Base-by-base conservation (phyloP, 2,797 vertebrate genomes). In the Intellagama lesueurii region DNA sequence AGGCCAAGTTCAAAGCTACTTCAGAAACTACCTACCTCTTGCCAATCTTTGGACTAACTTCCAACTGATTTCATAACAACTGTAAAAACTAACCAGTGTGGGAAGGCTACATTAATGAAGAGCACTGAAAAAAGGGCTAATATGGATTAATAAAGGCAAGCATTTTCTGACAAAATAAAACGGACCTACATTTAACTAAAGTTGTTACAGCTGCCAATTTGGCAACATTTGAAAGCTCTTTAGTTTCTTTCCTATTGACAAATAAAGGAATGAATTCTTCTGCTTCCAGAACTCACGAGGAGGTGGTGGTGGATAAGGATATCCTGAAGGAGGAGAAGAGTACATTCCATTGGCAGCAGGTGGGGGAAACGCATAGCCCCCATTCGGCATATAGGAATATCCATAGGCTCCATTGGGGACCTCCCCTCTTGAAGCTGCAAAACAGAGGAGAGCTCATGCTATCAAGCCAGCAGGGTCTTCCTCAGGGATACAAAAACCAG, bases 301-400 rank as follows among this genome's bases (percentile, higher is more conserved):
- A 69, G 98, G 98, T 91, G 97, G 98, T 79, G 97, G 96, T 44
- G 98, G 96, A 88, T 98, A 99, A 9, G 98, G 97, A 94, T 99
- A 99, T 85, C 97, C 98, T 11, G 97, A 96, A 1, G 98, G 98
- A 91, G 98, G 97, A 90, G 97, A 97, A 28, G 97, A 95, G 40
- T 98, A 98, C 94, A 98, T 97, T 85, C 98, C 98, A 0, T 98
- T 99, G 90, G 98, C 96, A 81, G 98, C 97, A 72, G 98, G 95
- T 35, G 97, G 97, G 73, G 98, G 97, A 22, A 95, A 98, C 72
- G 98, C 95, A 19, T 98, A 99, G 52, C 98, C 98, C 79, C 98
- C 99, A 30, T 99, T 98, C 3, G 98, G 98, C 98, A 98, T 97
- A 93, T 97, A 99, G 89, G 98, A 98, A 89, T 98, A 99, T 85